phyloP scores from a whole-genome alignment of 2,113 vertebrate species.

The Lycocorax pyrrhopterus region DNA sequence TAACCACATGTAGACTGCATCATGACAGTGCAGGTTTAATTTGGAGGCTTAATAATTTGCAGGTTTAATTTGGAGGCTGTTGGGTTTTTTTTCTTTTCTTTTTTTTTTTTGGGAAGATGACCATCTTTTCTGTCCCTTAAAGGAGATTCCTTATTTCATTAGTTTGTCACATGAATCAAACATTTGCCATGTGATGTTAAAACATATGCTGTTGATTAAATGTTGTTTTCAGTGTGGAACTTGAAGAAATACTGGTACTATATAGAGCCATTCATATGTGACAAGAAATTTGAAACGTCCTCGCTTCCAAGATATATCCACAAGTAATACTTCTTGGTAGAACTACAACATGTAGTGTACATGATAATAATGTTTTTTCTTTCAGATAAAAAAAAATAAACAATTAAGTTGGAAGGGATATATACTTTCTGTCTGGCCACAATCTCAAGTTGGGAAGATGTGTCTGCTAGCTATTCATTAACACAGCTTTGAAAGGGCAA shows the following conservation, averaged over 20 bases:
- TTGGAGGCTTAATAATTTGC: not conserved
- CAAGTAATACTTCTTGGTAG: not conserved
- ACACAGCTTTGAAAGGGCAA: not conserved
- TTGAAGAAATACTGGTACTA: not conserved
- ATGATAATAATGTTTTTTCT: not conserved
- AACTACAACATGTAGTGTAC: not conserved
- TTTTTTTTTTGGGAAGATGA: not conserved
- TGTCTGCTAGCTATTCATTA: not conserved
- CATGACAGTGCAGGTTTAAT: not conserved
- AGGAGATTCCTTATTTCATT: not conserved
- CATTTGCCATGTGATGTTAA: not conserved
- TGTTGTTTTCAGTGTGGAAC: not conserved
- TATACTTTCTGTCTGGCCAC: not conserved
- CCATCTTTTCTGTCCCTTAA: not conserved
- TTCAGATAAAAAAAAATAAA: not conserved
- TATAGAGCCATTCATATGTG: not conserved
- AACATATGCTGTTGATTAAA: not conserved
- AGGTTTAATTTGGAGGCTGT: not conserved
- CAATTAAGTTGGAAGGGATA: not conserved
- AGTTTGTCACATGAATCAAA: not conserved
- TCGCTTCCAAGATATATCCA: not conserved
- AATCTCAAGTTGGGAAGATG: not conserved
- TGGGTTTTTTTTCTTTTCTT: too few species aligned
- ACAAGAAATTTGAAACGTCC: not conserved
- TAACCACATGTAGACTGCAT: not conserved